Conservation (phyloP, 2,113 vertebrate genomes). For the Phocoena phocoena region DNA sequence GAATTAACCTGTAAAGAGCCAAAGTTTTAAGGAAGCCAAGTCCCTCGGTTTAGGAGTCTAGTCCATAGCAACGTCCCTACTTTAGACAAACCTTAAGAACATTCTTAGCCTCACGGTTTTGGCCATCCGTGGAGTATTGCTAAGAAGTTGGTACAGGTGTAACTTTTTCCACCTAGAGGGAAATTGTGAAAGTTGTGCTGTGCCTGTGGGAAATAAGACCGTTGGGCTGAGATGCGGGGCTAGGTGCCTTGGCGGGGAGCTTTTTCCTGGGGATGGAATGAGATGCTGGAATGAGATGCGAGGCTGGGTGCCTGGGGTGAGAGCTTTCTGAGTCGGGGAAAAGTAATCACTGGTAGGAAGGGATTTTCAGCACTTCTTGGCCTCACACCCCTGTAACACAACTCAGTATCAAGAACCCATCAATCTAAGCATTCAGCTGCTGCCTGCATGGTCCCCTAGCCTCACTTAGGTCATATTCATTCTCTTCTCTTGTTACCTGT, state of each 20-base stretch:
- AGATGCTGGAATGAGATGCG: no score
- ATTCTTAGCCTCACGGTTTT: neutral
- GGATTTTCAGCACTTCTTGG: neutral
- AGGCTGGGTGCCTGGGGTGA: neutral
- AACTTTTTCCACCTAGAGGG: neutral
- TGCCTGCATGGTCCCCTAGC: neutral
- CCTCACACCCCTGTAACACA: neutral
- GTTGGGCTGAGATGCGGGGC: neutral
- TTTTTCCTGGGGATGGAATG: no score
- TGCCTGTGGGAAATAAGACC: neutral
- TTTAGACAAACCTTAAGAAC: neutral
- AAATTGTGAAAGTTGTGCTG: neutral
- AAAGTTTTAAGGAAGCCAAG: neutral
- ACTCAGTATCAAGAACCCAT: neutral
- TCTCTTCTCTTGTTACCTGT: neutral
- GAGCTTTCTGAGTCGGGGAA: neutral
- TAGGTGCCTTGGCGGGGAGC: neutral
- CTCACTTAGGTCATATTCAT: neutral
- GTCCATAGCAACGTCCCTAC: neutral
- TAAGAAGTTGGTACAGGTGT: neutral
- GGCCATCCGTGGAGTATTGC: neutral
- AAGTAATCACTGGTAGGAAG: neutral
- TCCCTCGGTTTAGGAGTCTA: neutral
- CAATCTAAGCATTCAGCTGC: no score
- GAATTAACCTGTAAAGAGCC: neutral